phyloP scores from a whole-genome alignment of 2,113 vertebrate genomes.

The Salvator merianae region DNA sequence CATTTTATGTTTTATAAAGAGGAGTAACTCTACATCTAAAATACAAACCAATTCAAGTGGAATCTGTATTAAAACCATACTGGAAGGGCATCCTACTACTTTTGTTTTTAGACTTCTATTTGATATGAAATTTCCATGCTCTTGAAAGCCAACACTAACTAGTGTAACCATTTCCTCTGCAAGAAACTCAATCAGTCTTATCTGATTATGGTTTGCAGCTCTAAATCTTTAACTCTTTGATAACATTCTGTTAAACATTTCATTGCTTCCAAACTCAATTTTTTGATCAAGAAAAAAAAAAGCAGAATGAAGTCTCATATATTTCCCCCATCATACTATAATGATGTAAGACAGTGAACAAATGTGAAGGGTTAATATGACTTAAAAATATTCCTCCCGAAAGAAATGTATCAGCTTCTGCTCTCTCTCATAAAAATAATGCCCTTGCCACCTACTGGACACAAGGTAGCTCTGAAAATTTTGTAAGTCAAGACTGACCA shows the following conservation, averaged over 20 bases:
- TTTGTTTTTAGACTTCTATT: slow-evolving; percentile 33
- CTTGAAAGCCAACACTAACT: slow-evolving; percentile 34
- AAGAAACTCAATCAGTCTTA: not conserved
- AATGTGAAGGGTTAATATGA: slow-evolving; percentile 11
- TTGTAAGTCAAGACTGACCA: slow-evolving; percentile 28
- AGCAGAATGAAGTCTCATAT: not conserved
- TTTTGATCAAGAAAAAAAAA: slow-evolving; percentile 35
- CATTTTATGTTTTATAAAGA: slow-evolving; percentile 32
- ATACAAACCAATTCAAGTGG: not conserved
- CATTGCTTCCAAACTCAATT: not conserved
- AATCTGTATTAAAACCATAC: not conserved
- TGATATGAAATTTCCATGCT: slow-evolving; percentile 12
- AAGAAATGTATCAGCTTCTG: not conserved
- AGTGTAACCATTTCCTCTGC: not conserved
- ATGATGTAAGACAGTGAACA: not conserved
- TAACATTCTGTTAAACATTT: not conserved
- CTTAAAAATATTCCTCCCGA: not conserved
- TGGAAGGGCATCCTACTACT: not conserved
- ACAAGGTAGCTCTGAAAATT: slow-evolving; percentile 11
- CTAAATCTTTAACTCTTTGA: not conserved
- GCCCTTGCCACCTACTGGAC: slow-evolving; percentile 22
- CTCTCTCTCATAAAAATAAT: slow-evolving; percentile 6
- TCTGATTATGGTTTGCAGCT: slow-evolving; percentile 16
- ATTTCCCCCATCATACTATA: not conserved
- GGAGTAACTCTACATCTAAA: slow-evolving; percentile 52